Base-by-base conservation (phyloP, 2,888 invertebrate species). In the Spodoptera picta region DNA sequence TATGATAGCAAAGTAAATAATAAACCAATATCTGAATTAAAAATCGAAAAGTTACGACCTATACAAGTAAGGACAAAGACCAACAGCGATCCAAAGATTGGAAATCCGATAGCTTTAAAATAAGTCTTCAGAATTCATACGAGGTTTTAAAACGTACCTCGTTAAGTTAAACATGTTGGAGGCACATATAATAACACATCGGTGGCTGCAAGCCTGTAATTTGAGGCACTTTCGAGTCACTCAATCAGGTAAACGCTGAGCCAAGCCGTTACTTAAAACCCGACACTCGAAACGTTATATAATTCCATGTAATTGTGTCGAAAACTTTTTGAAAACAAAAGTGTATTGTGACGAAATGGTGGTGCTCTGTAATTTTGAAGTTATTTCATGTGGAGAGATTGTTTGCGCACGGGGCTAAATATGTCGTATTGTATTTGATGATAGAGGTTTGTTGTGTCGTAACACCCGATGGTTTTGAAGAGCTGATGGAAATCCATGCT, bases 221-320 rank as follows among this genome's bases (percentile, higher is more conserved):
- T 85, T 86, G 69, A 76, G 76, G 80, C 82, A 84, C 84, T 86
- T 85, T 84, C 82, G 73, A 83, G 77, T 79, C 85, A 84, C 85
- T 84, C 84, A 85, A 85, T 87, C 85, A 82, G 81, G 81, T 85
- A 81, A 84, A 84, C 80, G 83, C 66, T 70, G 71, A 69, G 68
- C 77, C 75, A 76, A 76, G 73, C 64, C 62, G 75, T 78, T 78
- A 73, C 66, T 80, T 78, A 75, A 65, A 58, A 59, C 55, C 56
- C 65, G 66, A 58, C 78, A 69, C 70, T 78, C 65, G 52, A 69
- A 69, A 70, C 53, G 42, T 79, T 72, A 73, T 65, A 78, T 80
- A 80, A 78, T 78, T 72, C 51, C 59, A 68, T 73, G 66, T 78
- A 73, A 80, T 80, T 80, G 67, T 56, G 54, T 69, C 54, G 62